Evolutionary conservation across 1,140 invertebrate species (phyloP), one percentile per base, ranked within the genome.

Genomic region (Batillaria attramentaria): DNA sequence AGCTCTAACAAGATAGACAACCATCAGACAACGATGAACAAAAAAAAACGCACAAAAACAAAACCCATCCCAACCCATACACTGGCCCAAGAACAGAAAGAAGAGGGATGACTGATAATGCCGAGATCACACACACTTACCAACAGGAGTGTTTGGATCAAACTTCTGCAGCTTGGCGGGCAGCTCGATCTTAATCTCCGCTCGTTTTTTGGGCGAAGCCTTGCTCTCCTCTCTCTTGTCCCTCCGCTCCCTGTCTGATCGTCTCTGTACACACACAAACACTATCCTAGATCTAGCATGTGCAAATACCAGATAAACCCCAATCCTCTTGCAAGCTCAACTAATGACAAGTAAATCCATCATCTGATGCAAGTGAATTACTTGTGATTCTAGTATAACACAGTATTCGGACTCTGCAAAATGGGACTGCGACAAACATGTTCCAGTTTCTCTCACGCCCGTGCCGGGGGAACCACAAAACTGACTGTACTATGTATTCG

Each of bases 1-100:
- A 89, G 35, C 81, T 85, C 74, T 87, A 83, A 79, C 85, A 84
- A 85, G 81, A 69, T 80, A 68, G n/a, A 68, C 24, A 16, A 39
- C 20, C 60, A 65, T 1, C 2, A 73, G 3, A 10, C 10, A 43
- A 16, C 37, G n/a, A 37, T 1, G n/a, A 10, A 8, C 10, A 16
- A 6, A 24, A 5, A 37, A 62, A 8, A 24, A 62, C 57, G n/a
- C n/a, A 62, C 1, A 8, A 3, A 10, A 8, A 62, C n/a, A 24
- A 1, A 50, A 50, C 24, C 46, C 24, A 13, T 24, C 46, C 10
- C 46, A 13, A 50, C 46, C 10, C 10, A 50, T 50, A 66, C 13
- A 10, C 62, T 31, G 31, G 33, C 62, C 20, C 13, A 66, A 66
- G 10, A 66, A 66, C 13, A 66, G 31, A 66, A 66, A 66, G 31